Conservation (phyloP, 2,113 vertebrate genomes). For the Stercorarius parasiticus region DNA sequence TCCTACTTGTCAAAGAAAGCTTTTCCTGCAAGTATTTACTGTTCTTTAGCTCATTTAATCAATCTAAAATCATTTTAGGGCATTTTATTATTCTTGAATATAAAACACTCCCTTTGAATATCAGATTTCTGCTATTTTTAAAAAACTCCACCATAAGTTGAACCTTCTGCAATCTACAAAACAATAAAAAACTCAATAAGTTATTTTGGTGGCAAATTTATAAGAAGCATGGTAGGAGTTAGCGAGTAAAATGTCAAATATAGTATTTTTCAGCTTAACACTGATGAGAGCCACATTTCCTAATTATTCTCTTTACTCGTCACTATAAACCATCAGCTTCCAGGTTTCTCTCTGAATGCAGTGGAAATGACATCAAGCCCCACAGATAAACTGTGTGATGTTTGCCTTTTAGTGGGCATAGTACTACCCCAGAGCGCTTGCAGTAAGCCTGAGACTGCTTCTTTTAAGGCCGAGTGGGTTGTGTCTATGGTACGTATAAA, state of each 20-base stretch:
- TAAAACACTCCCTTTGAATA: neutral
- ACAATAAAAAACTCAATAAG: neutral
- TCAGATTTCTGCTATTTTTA: neutral
- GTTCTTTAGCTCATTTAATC: neutral
- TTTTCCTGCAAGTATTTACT: neutral
- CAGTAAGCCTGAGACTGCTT: neutral
- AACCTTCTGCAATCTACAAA: neutral
- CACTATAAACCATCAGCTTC: neutral
- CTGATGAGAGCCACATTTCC: neutral
- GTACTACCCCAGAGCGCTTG: neutral
- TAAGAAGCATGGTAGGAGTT: neutral
- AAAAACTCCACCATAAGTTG: neutral
- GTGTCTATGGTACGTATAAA: neutral
- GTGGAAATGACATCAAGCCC: neutral
- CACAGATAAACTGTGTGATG: neutral
- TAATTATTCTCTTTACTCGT: neutral
- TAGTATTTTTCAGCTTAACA: neutral
- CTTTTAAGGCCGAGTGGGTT: accelerated
- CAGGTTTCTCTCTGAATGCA: neutral
- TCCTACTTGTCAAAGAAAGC: neutral
- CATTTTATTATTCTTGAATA: neutral
- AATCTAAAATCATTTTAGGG: neutral
- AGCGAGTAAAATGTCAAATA: neutral
- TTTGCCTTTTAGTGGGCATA: neutral
- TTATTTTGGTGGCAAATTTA: neutral